A percentile compares a stretch with the other conserved stretches of the same genome.
phyloP scores from a whole-genome alignment of 2,888 invertebrate species.

The Eueremaeus valkanovi region DNA sequence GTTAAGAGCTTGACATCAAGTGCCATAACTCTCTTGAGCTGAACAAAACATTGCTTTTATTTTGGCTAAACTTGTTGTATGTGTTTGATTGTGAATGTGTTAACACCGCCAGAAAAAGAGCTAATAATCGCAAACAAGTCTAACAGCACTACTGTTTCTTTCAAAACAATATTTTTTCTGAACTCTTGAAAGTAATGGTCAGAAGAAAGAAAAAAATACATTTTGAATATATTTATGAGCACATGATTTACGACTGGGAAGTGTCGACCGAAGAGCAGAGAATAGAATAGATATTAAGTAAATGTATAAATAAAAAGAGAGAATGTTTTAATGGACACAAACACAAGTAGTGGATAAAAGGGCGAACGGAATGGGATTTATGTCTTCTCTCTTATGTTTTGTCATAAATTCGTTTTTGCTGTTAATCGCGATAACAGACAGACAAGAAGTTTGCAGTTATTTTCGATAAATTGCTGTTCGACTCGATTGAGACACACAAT shows the following conservation, averaged over 20 bases:
- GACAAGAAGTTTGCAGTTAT: background rate
- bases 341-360: background rate
- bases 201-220: background rate
- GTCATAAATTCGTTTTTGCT: background rate
- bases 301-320: too few species aligned
- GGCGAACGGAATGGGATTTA: background rate
- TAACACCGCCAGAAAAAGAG: background rate
- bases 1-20: constrained; percentile 3
- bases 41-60: background rate
- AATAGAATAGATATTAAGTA: too few species aligned
- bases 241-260: background rate
- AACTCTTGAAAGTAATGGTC: background rate
- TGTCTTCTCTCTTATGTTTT: background rate
- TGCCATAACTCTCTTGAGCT: background rate
- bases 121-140: constrained; percentile 7
- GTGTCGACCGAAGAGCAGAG: background rate
- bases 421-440: constrained; percentile 1
- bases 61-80: background rate
- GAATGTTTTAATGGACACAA: background rate
- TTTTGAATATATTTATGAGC: background rate
- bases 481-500: constrained; percentile 20
- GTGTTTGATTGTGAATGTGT: background rate
- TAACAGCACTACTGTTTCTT: background rate
- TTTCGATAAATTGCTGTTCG: constrained; percentile 9
- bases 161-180: background rate